Evolutionary conservation across 2,888 invertebrate genomes (phyloP), one percentile per base, ranked within the genome.

Genomic region (Morpho deidamia): DNA sequence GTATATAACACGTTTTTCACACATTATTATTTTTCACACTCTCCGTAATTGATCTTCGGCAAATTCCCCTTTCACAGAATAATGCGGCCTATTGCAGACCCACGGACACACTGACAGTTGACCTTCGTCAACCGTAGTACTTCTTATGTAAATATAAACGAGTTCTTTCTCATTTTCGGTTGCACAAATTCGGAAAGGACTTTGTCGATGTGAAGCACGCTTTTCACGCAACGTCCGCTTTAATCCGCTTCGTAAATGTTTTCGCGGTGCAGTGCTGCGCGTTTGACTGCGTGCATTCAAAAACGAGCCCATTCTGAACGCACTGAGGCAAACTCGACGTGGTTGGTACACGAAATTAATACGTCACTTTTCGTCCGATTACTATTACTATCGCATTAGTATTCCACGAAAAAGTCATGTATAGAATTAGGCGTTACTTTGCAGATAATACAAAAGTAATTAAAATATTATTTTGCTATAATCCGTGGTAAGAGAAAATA

Each of bases 81-180:
- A 61, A 69, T 63, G 64, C 65, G 65, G 59, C 55, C 67, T 61
- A 65, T 57, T 63, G 62, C 63, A 75, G 70, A 68, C 68, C 71
- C 67, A 61, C 67, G 65, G 70, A 62, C 70, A 64, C 74, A 81
- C 82, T 81, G 73, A 65, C 66, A 63, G 66, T 59, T 73, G 76
- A 76, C 74, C 78, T 74, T 74, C 70, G 71, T 70, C 23, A 23
- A 23, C 23, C 4, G 23, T 5, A 5, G 62, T 69, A 62, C 51
- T 64, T 65, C 73, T 78, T 81, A 84, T 80, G 83, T 76, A 77
- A 83, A 86, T 80, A 64, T 59, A 72, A 82, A 79, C 86, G 64
- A 70, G 81, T 83, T 83, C 75, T 83, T 81, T 84, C 81, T 81
- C 79, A 83, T 81, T 81, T 78, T 78, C 67, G 74, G 72, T 88